These are phyloP conservation scores for Agonopterix arenella DNA, from an alignment of 2,888 invertebrate species.

Conservation along the genomic window DNA sequence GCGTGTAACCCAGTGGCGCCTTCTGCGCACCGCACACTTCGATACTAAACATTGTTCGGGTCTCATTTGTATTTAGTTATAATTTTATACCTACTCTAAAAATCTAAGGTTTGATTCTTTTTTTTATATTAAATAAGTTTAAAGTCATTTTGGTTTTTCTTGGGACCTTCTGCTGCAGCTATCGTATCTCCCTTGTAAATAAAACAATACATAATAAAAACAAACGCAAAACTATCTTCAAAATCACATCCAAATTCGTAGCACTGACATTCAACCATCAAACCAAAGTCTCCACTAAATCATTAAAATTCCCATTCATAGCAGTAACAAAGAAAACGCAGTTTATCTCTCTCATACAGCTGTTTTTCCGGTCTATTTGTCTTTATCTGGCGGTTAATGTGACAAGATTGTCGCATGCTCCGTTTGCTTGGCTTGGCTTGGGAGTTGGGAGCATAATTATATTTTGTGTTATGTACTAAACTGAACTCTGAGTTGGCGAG, in stretches of 20 bases:
- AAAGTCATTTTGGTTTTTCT: too few species aligned
- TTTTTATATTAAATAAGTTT: too few species aligned
- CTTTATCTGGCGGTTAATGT: conserved; percentile 70
- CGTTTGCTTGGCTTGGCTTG: conserved; percentile 54
- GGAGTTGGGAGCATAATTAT: conserved; percentile 20
- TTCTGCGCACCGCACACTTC: too few species aligned
- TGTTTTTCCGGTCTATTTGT: conserved; percentile 73
- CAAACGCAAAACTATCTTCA: too few species aligned
- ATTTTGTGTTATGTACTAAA: conserved; percentile 20
- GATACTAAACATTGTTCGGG: too few species aligned
- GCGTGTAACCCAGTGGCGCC: too few species aligned
- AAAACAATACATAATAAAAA: too few species aligned
- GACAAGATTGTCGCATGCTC: conserved; percentile 68
- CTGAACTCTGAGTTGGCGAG: conserved; percentile 13
- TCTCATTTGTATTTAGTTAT: too few species aligned
- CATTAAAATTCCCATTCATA: conserved; percentile 58
- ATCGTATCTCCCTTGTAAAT: too few species aligned
- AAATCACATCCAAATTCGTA: neutral
- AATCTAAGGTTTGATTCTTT: too few species aligned
- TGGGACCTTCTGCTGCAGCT: too few species aligned
- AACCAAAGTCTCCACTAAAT: conserved; percentile 35
- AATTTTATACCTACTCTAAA: too few species aligned
- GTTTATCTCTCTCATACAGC: conserved; percentile 61
- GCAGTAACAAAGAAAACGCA: conserved; percentile 49
- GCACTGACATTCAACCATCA: neutral